phyloP scores from a whole-genome alignment of 2,888 invertebrate genomes.

The Philaethria dido region DNA sequence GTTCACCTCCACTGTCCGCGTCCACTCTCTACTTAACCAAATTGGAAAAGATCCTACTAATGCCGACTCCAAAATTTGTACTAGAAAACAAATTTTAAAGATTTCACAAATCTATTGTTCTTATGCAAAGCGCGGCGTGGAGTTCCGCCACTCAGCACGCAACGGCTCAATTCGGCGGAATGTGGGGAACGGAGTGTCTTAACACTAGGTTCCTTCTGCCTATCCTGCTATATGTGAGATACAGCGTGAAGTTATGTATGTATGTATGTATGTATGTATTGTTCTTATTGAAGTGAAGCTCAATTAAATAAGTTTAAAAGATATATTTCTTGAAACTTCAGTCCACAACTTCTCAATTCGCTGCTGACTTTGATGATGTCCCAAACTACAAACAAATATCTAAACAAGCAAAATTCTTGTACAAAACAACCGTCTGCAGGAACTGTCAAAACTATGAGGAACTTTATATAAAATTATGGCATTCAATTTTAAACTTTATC shows the following conservation, averaged over 20 bases:
- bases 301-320: slow-evolving; percentile 14
- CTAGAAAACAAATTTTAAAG: neutral
- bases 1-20: too few species aligned
- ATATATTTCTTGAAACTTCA: neutral
- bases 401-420: slow-evolving; percentile 56
- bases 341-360: slow-evolving; percentile 38
- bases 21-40: too few species aligned
- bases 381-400: slow-evolving; percentile 61
- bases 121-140: too few species aligned
- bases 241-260: too few species aligned
- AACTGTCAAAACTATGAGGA: slow-evolving; percentile 45
- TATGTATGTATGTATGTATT: too few species aligned
- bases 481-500: slow-evolving; percentile 43
- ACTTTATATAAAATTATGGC: slow-evolving; percentile 10
- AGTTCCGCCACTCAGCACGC: too few species aligned
- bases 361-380: slow-evolving; percentile 51
- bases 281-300: neutral
- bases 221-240: too few species aligned
- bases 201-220: too few species aligned
- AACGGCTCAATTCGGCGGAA: too few species aligned
- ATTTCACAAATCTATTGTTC: neutral
- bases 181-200: too few species aligned
- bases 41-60: too few species aligned
- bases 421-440: slow-evolving; percentile 59
- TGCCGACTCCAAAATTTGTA: too few species aligned